Percentiles rank a stretch among this genome's conserved stretches.
phyloP scores from a whole-genome alignment of 2,113 vertebrate species.

The Ovis aries region ARS-UI_Ramb_v3.0 NC_056073.1:25246501-25247000 shows the following conservation, averaged over 20 bases:
- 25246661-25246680: neutral
- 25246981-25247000: neutral
- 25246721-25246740: fast-evolving
- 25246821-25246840: neutral
- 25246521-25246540: too few relatives aligned
- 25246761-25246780: fast-evolving
- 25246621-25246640: neutral
- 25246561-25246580: neutral
- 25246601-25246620: neutral
- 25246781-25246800: fast-evolving
- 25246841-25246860: neutral
- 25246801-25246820: neutral
- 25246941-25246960: neutral
- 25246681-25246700: neutral
- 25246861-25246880: neutral
- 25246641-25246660: neutral
- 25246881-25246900: neutral
- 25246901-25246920: neutral
- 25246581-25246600: neutral
- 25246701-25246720: neutral
- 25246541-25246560: neutral
- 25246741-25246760: neutral
- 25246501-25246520: fast-evolving
- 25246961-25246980: neutral
- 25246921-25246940: fast-evolving